Evolutionary conservation across 2,113 vertebrate genomes (phyloP), one percentile per base, ranked within the genome.

Genomic region (Chrysochloris asiatica): DNA sequence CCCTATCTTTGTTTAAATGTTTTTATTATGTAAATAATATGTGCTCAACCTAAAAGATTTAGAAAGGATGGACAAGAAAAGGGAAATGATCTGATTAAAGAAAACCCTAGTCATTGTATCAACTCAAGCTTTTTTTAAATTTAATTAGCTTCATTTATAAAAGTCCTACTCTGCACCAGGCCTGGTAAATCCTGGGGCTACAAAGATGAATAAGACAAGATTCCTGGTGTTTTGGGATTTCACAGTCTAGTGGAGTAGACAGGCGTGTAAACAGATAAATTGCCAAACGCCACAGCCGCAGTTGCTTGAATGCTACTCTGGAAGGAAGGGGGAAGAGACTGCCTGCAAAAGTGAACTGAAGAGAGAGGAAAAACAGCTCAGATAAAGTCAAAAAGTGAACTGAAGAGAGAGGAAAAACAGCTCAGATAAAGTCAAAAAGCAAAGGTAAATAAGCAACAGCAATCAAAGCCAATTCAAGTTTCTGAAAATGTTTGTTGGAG

Each of bases 11-110:
- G 83, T 52, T 36, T 59, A 93, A 92, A 43, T 79, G 22, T 48
- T 59, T 65, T 91, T 71, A 41, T 88, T 88, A 77, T 17, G n/a
- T 90, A 92, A 93, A 84, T 73, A 90, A 86, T n/a, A 52, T 30
- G 84, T 26, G 9, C 61, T 71, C 41, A 54, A 80, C 45, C 43
- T 88, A 54, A 94, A 92, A 94, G 48, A 85, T 47, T 87, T 84
- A 65, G 22, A 93, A 83, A 88, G 61, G 50, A 54, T 75, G 75
- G 73, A 16, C 43, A 78, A 72, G 65, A 52, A 30, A 91, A 73
- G 43, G 26, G 1, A 4, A 30, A 33, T 76, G 24, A 24, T n/a
- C 28, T 48, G 43, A 86, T 52, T 82, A 82, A 86, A 87, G 50
- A 83, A 80, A 78, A 56, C 91, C 3, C 22, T 73, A 67, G 47